Conservation (phyloP, 2,888 invertebrate species). For the Sminthurinus aureus region DNA sequence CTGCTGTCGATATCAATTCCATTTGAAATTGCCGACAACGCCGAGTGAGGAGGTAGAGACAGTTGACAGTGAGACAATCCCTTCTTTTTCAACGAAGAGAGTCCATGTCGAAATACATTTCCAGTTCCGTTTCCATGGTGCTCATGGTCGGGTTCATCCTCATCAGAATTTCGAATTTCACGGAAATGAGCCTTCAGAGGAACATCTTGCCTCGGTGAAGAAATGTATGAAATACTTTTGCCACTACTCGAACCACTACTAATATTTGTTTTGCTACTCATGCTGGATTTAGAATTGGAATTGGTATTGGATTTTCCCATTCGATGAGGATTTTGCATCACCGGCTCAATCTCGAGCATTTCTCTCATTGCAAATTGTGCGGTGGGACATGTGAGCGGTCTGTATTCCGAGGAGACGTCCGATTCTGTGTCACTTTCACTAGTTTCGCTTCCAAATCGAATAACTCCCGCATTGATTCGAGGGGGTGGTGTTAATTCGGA, state of each 20-base stretch:
- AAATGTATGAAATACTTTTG: conserved; percentile 23
- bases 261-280: neutral
- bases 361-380: conserved; percentile 59
- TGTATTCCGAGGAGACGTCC: conserved; percentile 57
- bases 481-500: conserved; percentile 58
- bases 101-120: neutral
- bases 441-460: conserved; percentile 59
- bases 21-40: too few species aligned
- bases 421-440: conserved; percentile 60
- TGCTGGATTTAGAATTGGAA: neutral
- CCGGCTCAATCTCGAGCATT: conserved; percentile 51
- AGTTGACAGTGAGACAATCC: conserved; percentile 20
- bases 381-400: conserved; percentile 53
- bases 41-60: conserved; percentile 13
- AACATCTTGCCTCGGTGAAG: conserved; percentile 8
- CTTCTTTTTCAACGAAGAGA: neutral
- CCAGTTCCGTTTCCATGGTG: too few species aligned
- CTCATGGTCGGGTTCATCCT: neutral
- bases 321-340: neutral
- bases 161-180: conserved; percentile 1
- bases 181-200: conserved; percentile 8
- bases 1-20: neutral
- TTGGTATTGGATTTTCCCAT: neutral
- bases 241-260: neutral
- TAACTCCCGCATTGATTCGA: conserved; percentile 44